These are phyloP conservation scores for Brachypteracias leptosomus DNA, from an alignment of 2,113 vertebrate genomes.

Conservation along the genomic window DNA sequence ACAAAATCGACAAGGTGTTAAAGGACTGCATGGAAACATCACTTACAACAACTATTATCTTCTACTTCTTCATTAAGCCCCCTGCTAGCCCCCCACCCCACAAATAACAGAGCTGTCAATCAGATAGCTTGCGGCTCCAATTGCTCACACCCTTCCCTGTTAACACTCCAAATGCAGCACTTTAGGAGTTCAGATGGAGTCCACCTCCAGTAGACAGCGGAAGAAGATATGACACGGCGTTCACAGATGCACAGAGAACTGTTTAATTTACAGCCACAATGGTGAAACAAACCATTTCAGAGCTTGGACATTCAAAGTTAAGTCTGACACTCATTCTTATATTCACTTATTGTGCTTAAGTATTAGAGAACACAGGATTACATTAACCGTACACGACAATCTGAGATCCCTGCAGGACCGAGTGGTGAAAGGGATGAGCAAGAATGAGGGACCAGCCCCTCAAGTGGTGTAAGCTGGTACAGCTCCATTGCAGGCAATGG, in stretches of 20 bases:
- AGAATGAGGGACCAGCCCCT: slow-evolving; percentile 66
- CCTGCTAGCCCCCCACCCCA: background rate
- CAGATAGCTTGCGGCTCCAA: background rate
- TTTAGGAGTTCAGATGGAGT: background rate
- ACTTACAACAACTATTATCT: background rate
- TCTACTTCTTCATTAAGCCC: background rate
- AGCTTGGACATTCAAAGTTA: slow-evolving; percentile 71
- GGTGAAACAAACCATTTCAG: slow-evolving; percentile 69
- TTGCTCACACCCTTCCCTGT: background rate
- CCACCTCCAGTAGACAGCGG: slow-evolving; percentile 27
- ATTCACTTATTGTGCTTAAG: slow-evolving; percentile 68
- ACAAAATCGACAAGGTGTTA: background rate
- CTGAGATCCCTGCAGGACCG: slow-evolving; percentile 51
- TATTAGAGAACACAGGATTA: slow-evolving; percentile 68
- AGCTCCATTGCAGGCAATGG: slow-evolving; percentile 27
- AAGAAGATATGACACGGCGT: slow-evolving; percentile 66
- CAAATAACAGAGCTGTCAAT: background rate
- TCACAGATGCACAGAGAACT: slow-evolving; percentile 70
- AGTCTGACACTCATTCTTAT: slow-evolving; percentile 69
- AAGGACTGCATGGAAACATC: background rate
- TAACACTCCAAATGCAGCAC: background rate
- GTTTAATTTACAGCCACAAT: slow-evolving; percentile 72
- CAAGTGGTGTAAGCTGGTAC: slow-evolving; percentile 64
- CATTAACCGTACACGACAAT: slow-evolving; percentile 12
- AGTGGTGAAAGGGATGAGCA: slow-evolving; percentile 51